Base-by-base conservation (phyloP, 1,140 invertebrate species). In the Mactra quadrangularis region DNA sequence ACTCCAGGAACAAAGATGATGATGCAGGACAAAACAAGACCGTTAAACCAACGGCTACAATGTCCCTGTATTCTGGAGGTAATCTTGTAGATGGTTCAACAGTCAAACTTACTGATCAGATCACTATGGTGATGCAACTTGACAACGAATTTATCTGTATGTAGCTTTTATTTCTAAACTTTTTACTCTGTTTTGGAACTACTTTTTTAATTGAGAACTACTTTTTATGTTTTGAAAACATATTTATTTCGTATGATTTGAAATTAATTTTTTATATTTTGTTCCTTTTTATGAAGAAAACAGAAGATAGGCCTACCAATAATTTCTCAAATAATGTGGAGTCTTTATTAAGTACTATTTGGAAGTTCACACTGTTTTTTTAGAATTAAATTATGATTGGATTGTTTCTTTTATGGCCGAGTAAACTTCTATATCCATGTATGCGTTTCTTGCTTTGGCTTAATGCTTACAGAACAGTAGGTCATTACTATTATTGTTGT, bases 1-100 rank as follows among this genome's bases (percentile, higher is more conserved):
- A n/a, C n/a, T n/a, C n/a, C 27, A 86, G 85, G 45, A 82, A 86
- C 82, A 86, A 86, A 33, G 85, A 79, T 50, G 83, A 86, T 33
- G 85, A 86, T 50, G 68, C 75, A 2, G 85, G 85, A 17, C 81
- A 86, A 50, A 86, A 86, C 53, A 55, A 82, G 60, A 86, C 85
- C 11, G 83, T 86, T 25, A 86, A 86, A 55, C 85, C 85, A 19
- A 84, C 85, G 22, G 85, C 85, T 19, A 79, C 70, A 25, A 86
- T 86, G 85, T 60, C 55, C 4, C 57, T 86, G 3, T 84, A 82
- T 27, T 60, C 59, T 7, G 38, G 66, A 33, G 83, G 83, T 17
- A 31, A 55, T 0, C 64, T 72, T 45, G 60, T 86, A 1, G 50
- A 38, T 22, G 85, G 85, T 1, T 52, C 66, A 15, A 62, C 68